A percentile compares a stretch with the other conserved stretches of the same genome.
These are phyloP conservation scores for Macquaria ambigua DNA, from an alignment of 2,113 vertebrate species.

Conservation along the genomic window DNA sequence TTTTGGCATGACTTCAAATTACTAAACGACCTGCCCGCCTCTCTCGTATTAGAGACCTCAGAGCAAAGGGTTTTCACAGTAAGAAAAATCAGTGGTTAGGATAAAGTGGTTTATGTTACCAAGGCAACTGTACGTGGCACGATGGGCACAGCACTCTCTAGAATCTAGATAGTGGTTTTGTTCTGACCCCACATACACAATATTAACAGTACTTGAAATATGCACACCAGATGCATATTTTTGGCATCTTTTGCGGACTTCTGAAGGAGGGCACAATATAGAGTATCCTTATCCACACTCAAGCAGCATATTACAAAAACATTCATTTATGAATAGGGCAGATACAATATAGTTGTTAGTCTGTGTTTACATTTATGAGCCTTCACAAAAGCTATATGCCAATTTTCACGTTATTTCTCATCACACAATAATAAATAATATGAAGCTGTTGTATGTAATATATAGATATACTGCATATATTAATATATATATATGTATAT, in stretches of 20 bases:
- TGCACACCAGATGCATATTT: conserved; percentile 68
- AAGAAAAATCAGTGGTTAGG: conserved; percentile 73
- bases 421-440: conserved; percentile 66
- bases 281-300: conserved; percentile 61
- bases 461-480: conserved; percentile 68
- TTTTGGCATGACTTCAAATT: conserved; percentile 66
- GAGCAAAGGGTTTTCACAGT: conserved; percentile 73
- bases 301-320: conserved; percentile 73
- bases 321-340: conserved; percentile 62
- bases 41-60: conserved; percentile 49
- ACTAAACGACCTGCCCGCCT: conserved; percentile 51
- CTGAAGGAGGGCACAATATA: conserved; percentile 52
- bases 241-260: conserved; percentile 76
- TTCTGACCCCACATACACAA: conserved; percentile 71
- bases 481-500: conserved; percentile 38
- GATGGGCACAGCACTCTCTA: conserved; percentile 72
- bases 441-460: conserved; percentile 62
- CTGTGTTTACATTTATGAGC: conserved; percentile 51
- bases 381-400: conserved; percentile 57
- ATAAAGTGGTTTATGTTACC: conserved; percentile 79
- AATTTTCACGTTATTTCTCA: conserved; percentile 42
- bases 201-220: conserved; percentile 72
- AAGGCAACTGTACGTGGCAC: conserved; percentile 82
- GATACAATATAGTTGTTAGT: conserved; percentile 56
- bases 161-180: conserved; percentile 68